A percentile compares a stretch with the other conserved stretches of the same genome.
Conservation (phyloP, 2,113 vertebrate species). For the Upupa epops region DNA sequence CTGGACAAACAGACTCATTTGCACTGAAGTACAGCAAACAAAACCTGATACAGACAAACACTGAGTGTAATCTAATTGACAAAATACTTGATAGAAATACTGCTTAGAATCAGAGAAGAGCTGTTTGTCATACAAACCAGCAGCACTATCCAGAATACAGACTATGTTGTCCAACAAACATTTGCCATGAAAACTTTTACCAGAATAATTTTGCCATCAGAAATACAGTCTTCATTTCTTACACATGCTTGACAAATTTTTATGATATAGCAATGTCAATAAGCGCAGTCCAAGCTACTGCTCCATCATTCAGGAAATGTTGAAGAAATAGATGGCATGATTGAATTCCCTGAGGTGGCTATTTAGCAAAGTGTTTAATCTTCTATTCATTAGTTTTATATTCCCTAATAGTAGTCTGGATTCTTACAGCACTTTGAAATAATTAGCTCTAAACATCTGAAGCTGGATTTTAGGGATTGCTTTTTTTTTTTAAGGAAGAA, state of each 20-base stretch:
- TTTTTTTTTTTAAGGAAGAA: background rate
- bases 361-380: background rate
- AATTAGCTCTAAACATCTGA: background rate
- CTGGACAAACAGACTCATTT: background rate
- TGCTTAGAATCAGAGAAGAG: background rate
- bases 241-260: slow-evolving; percentile 22
- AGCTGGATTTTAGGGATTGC: background rate
- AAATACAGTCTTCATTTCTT: background rate
- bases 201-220: slow-evolving; percentile 7
- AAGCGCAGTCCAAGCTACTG: slow-evolving; percentile 6
- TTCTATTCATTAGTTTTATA: slow-evolving; percentile 18
- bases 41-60: background rate
- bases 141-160: background rate
- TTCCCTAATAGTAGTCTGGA: background rate
- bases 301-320: background rate
- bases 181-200: background rate
- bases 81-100: background rate
- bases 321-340: background rate
- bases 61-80: background rate
- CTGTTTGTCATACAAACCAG: background rate
- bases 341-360: slow-evolving; percentile 19
- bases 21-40: background rate
- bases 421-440: background rate
- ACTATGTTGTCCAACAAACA: background rate
- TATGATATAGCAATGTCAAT: background rate